These are phyloP conservation scores for Python bivittatus DNA, from an alignment of 2,113 vertebrate genomes.

Conservation along the genomic window DNA sequence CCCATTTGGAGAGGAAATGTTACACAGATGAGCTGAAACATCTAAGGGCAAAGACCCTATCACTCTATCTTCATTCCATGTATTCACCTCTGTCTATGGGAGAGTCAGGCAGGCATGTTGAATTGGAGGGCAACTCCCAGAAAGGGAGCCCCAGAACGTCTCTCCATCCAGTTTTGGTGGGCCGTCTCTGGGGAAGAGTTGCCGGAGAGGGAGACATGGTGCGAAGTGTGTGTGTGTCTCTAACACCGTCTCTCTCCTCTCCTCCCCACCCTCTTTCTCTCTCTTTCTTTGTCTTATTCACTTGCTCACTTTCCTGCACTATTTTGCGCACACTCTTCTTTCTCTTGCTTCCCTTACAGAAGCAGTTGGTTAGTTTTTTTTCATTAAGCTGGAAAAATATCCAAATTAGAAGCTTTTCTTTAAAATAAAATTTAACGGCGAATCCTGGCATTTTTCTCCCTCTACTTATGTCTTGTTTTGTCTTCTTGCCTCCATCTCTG, in stretches of 20 bases:
- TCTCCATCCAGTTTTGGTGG: constrained; percentile 15
- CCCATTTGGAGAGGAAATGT: constrained; percentile 25
- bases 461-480: constrained; percentile 42
- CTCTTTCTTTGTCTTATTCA: constrained; percentile 62
- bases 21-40: constrained; percentile 5
- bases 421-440: constrained; percentile 43
- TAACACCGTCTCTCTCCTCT: constrained; percentile 74
- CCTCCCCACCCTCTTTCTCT: constrained; percentile 64
- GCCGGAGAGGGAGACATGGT: constrained; percentile 57
- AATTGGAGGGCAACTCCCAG: neutral
- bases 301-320: constrained; percentile 53
- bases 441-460: constrained; percentile 42
- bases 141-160: neutral
- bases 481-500: constrained; percentile 46
- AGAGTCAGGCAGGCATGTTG: constrained; percentile 11
- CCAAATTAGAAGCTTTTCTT: constrained; percentile 51
- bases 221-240: constrained; percentile 51
- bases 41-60: neutral
- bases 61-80: constrained; percentile 39
- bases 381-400: constrained; percentile 57
- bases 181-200: constrained; percentile 46
- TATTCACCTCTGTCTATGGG: neutral
- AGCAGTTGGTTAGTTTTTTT: constrained; percentile 78
- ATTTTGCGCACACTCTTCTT: constrained; percentile 53
- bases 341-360: constrained; percentile 67